Base-by-base conservation (phyloP, 1,140 invertebrate genomes). In the Drosophila funebris region DNA sequence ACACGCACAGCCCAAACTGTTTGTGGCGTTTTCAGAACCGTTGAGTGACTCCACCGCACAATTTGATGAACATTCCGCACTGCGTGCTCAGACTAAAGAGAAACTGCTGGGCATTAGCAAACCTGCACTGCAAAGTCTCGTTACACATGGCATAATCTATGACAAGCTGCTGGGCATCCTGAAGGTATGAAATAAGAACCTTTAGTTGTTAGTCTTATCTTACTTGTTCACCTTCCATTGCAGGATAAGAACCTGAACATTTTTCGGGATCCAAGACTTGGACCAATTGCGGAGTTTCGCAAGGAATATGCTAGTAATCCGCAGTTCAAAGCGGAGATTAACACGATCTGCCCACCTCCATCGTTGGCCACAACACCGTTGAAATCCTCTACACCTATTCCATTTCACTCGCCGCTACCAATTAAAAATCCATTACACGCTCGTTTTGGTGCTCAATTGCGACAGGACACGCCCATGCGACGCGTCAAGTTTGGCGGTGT, bases 111-210 rank as follows among this genome's bases (percentile, higher is more conserved):
- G 83, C 0, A 80, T 91, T 3, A 91, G 84, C 54, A 72, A 61
- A 3, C 61, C 75, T 0, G 78, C 78, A 0, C 53, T 91, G 16
- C 67, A 93, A 50, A 94, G 93, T 78, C 92, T 93, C 1, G 92
- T 94, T 0, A 93, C 93, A 69, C 93, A 94, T 74, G 93, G 93
- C 2, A 92, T 93, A 0, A 90, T 94, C 7, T 94, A 94, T 72
- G 93, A 94, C 31, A 93, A 93, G 78, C 73, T 94, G 4, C 85
- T 94, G 18, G 93, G 92, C 44, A 90, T 92, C 61, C 80, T 94
- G 0, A 92, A 90, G 70, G 87, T 90, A 57, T 72, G 46, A 2
- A 18, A 4, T 36, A 11, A 0, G 0, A 6, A 18, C 6, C 5
- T 18, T 41, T 41, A 31, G 1, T 29, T 9, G 0, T 3, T 14